Conservation (phyloP, 2,113 vertebrate species). For the Hippocampus comes region DNA sequence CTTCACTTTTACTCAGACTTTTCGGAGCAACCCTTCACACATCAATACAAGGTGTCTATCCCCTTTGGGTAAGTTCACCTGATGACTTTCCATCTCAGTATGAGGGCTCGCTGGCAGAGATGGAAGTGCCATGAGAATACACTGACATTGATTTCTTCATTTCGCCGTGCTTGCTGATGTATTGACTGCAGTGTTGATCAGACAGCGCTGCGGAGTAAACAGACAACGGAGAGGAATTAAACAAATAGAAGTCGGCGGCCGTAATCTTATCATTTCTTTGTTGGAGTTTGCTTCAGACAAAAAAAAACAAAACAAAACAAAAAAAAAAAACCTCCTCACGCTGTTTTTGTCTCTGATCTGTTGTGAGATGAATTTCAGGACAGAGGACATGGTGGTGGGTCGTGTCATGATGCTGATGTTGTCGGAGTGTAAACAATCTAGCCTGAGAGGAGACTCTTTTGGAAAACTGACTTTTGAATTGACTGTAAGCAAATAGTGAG, state of each 20-base stretch:
- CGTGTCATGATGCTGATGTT: constrained; percentile 31
- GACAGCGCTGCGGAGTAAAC: constrained; percentile 36
- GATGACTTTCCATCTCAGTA: constrained; percentile 56
- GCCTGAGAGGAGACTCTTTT: not conserved
- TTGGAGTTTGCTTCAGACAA: not conserved
- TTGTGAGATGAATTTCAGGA: constrained; percentile 4
- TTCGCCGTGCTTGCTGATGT: constrained; percentile 53
- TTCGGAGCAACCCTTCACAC: constrained; percentile 52
- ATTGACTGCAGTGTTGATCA: constrained; percentile 56
- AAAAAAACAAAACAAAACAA: no score
- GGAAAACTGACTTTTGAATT: no score
- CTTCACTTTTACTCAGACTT: constrained; percentile 46
- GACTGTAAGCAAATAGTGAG: no score
- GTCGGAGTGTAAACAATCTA: constrained; percentile 28
- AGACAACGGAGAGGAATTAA: constrained; percentile 28
- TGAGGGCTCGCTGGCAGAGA: constrained; percentile 61
- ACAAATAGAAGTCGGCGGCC: constrained; percentile 21
- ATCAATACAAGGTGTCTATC: constrained; percentile 60
- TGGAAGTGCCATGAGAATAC: constrained; percentile 50
- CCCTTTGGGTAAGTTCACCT: constrained; percentile 59
- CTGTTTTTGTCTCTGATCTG: constrained; percentile 17
- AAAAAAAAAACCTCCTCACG: no score
- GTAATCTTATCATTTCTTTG: constrained; percentile 23
- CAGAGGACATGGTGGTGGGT: constrained; percentile 15
- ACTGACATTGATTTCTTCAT: constrained; percentile 73